Evolutionary conservation across 2,113 vertebrate genomes (phyloP), one percentile per base, ranked within the genome.

Genomic region (Oryzias celebensis): DNA sequence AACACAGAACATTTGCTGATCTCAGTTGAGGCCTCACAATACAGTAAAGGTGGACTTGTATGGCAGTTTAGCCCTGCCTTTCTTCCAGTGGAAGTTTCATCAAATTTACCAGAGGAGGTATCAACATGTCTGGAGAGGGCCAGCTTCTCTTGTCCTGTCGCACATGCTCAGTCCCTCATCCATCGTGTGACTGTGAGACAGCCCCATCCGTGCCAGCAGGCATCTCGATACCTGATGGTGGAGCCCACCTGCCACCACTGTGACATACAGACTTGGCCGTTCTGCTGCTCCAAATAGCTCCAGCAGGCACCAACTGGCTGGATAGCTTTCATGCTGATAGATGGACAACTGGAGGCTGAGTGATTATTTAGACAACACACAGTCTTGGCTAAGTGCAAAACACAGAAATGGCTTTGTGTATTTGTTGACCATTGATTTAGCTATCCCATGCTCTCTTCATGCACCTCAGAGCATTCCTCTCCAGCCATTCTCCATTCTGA

Each of bases 51-150:
- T 68, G 66, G 75, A 73, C 56, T 83, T 77, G 73, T 78, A 70
- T 80, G 73, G 70, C 79, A 76, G 43, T 26, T 58, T 71, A 71
- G 73, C 63, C 56, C 73, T 72, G 70, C 49, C 72, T 52, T 73
- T 73, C 52, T 64, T 68, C 78, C 67, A 62, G 77, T 62, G 75
- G 77, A 80, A 80, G 62, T 78, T 78, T 80, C 51, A 81, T 83
- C 76, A 78, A 82, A 85, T 89, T 88, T 89, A 78, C 85, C 82
- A 81, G 60, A 52, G 64, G 50, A 82, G 80, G 73, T 75, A 78
- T 18, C 47, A 65, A 43, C 71, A 66, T n/a, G 58, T 47, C 62
- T 74, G 62, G 41, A 64, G 72, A 78, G 20, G 51, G 70, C 56
- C 68, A 49, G 58, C 20, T 49, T 54, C 69, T 22, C 65, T 58